Evolutionary conservation across 2,113 vertebrate species (phyloP), one percentile per base, ranked within the genome.

Genomic region (Otis tarda): DNA sequence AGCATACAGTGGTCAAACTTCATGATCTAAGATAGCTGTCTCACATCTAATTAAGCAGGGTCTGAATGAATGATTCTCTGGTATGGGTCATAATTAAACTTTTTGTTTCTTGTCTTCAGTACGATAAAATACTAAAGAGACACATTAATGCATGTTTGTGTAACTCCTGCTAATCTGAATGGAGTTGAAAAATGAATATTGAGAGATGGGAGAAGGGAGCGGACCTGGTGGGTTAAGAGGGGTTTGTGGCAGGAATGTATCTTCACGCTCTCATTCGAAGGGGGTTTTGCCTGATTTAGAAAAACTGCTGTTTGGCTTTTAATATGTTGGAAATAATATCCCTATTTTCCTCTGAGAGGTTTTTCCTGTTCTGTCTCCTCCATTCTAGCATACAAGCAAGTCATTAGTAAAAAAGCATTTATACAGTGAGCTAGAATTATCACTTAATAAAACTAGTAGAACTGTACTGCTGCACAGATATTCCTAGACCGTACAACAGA

Each of bases 331-430:
- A 76, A 92, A 89, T 89, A 81, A 47, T 33, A 79, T 73, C 27
- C 49, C 9, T 89, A 4, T 91, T 93, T 97, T 91, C 37, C 88
- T 90, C 45, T 47, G 71, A 64, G 64, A 86, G 7, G 18, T 82
- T 95, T 96, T 53, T 33, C 65, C 35, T 18, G 28, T 78, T 92
- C 65, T 76, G 24, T 88, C 8, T 80, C 9, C 45, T 86, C 27
- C 9, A 68, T 76, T 96, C 45, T 82, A 68, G 35, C 79, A 56
- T 45, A 37, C 12, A 81, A 55, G 41, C 94, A 90, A 94, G 31
- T 49, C 16, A 79, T 96, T 96, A 89, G 91, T 87, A 81, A 81
- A 93, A 91, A 81, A 87, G 5, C 33, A 35, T 94, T 93, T 94
- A 74, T 89, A 53, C 19, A 82, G 59, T 69, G 23, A 87, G 18